Evolutionary conservation across 2,113 vertebrate genomes (phyloP), one percentile per base, ranked within the genome.

Genomic region (Rhynchomys soricoides): DNA sequence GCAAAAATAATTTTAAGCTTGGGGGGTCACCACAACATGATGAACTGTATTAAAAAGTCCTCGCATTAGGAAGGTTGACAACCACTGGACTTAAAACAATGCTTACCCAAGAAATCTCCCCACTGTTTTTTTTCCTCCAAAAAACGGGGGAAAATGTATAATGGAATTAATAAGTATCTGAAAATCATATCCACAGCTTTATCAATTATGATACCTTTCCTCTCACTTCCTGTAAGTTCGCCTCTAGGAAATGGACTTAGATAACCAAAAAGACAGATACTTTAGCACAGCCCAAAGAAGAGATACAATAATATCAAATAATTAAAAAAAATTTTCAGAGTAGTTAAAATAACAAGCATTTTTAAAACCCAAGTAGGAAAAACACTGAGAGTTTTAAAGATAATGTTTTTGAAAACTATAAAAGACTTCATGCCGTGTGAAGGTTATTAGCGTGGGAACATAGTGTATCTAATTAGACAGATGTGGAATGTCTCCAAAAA

Each of bases 191-290:
- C 73, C 79, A 8, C 86, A 81, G 52, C 37, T 86, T 19, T 90
- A 5, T 92, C 66, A 91, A 71, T 81, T 52, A 86, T 3, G 68
- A 34, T 74, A 68, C 86, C 43, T 43, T 86, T 77, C 21, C 40
- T 91, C 55, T 87, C 21, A 78, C 9, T 93, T 97, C 73, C 2
- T 22, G 16, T 82, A 93, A 93, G 68, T 82, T 82, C 26, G 48
- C 16, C 34, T 21, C 43, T 89, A 79, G 77, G 50, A 93, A 89
- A 77, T 96, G 81, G 34, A 82, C 22, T 31, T 37, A 74, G 13
- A 34, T 40, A 74, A 79, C 68, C 71, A 91, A 86, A 91, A 73
- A 95, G 86, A 94, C 43, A 88, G n/a, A 55, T 75, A 93, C 93
- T 79, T 90, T 90, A 87, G 68, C 77, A 55, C 37, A 31, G 10